A percentile compares a stretch with the other conserved stretches of the same genome.
Evolutionary conservation across 1,140 invertebrate genomes (phyloP).

Genomic region (Drosophila gunungcola): DNA sequence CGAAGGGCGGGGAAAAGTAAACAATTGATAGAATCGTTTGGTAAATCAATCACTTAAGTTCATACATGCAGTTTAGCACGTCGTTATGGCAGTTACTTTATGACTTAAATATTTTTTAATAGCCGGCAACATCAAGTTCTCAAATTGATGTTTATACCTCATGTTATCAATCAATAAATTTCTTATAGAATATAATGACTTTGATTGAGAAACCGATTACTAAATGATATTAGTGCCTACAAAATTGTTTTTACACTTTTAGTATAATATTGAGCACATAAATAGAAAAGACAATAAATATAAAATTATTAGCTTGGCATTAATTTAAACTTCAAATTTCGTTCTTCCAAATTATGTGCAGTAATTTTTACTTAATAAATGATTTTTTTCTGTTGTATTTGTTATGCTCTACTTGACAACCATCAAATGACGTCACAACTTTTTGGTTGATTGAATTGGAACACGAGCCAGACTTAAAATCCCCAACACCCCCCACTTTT

Average conservation of each 20-base stretch:
- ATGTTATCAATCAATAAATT: not conserved
- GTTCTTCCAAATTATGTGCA: too few species aligned
- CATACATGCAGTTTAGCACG: not conserved
- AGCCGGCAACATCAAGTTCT: not conserved
- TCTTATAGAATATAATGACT: too few species aligned
- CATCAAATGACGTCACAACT: not conserved
- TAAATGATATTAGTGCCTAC: too few species aligned
- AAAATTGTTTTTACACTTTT: too few species aligned
- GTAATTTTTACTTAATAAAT: too few species aligned
- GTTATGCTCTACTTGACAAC: not conserved
- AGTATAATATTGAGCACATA: too few species aligned
- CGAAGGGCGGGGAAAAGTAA: slow-evolving; percentile 6
- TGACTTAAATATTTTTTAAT: not conserved
- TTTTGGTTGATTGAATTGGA: slow-evolving; percentile 9
- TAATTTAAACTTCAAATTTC: too few species aligned
- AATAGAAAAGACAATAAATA: too few species aligned
- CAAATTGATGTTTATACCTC: not conserved
- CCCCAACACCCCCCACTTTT: not conserved
- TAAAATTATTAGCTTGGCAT: too few species aligned
- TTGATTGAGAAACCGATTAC: too few species aligned
- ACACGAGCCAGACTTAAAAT: slow-evolving; percentile 18
- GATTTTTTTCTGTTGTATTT: too few species aligned
- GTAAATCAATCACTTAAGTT: not conserved
- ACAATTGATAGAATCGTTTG: not conserved
- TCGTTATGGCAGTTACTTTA: not conserved